Percentiles rank a stretch among this genome's conserved stretches.
Evolutionary conservation across 2,888 invertebrate genomes (phyloP).

Genomic region (Lissonota sp.): DNA sequence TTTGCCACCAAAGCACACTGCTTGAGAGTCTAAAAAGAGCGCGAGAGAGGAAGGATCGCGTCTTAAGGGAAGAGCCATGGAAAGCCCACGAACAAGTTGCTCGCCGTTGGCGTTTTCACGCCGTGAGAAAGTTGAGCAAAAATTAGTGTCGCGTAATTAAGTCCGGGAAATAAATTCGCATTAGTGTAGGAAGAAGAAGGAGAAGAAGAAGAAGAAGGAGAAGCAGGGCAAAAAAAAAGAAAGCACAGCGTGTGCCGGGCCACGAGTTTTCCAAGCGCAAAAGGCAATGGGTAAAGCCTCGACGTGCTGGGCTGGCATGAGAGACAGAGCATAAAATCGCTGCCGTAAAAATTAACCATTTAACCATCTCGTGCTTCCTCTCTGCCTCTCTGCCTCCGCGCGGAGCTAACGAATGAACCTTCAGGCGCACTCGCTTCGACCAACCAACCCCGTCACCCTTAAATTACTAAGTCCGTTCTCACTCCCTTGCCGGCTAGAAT

Average conservation of each 20-base stretch:
- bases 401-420: constrained; percentile 77
- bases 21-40: constrained; percentile 18
- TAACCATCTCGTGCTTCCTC: constrained; percentile 69
- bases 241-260: constrained; percentile 16
- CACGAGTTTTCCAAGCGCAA: constrained; percentile 51
- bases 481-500: constrained; percentile 28
- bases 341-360: constrained; percentile 80
- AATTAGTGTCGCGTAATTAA: constrained; percentile 83
- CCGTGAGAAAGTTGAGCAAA: constrained; percentile 77
- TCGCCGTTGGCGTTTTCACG: constrained; percentile 70
- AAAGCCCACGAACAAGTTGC: constrained; percentile 62
- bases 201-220: constrained; percentile 35
- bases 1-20: constrained; percentile 33
- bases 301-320: constrained; percentile 26
- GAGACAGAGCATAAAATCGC: constrained; percentile 73
- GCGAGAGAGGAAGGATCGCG: constrained; percentile 38
- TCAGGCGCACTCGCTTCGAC: constrained; percentile 74
- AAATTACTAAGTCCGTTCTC: constrained; percentile 56
- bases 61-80: constrained; percentile 54
- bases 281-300: constrained; percentile 56
- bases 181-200: constrained; percentile 71
- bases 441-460: constrained; percentile 51
- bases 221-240: not conserved
- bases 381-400: constrained; percentile 35
- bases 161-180: constrained; percentile 81